Evolutionary conservation across 2,113 vertebrate species (phyloP).

Genomic region (Chaetorhynchus papuensis): DNA sequence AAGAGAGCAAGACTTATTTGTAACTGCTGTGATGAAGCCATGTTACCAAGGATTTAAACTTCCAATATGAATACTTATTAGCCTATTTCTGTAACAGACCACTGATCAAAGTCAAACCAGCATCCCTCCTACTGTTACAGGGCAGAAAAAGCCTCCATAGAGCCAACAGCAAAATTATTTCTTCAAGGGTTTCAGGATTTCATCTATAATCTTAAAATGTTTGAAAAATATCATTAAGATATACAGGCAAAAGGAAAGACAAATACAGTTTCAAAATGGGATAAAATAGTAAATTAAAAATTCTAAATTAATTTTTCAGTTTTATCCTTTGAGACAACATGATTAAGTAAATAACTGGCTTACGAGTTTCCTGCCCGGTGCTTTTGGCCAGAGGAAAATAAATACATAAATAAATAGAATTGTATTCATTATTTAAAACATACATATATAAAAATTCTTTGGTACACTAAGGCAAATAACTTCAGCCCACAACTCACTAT

Average conservation of each 20-base stretch:
- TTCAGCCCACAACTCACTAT: not conserved
- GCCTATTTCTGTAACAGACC: not conserved
- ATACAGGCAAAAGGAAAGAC: not conserved
- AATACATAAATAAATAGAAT: not conserved
- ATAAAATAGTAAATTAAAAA: not conserved
- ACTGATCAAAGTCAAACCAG: not conserved
- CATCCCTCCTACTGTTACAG: not conserved
- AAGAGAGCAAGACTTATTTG: constrained; percentile 48
- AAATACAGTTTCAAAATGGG: not conserved
- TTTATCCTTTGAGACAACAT: constrained; percentile 12
- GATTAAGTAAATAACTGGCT: not conserved
- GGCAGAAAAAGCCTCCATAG: not conserved
- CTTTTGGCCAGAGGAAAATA: not conserved
- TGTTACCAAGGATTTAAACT: constrained; percentile 51
- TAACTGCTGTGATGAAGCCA: constrained; percentile 31
- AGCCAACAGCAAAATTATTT: not conserved
- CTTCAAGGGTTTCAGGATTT: not conserved
- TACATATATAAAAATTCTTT: not conserved
- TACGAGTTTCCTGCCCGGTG: not conserved
- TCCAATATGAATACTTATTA: constrained; percentile 18
- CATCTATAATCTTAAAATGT: not conserved
- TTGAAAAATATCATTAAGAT: not conserved
- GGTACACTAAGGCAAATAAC: not conserved
- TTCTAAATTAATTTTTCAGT: constrained; percentile 13
- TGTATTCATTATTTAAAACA: not conserved